Evolutionary conservation across 64 coral and sea anemone species (phyloP).

Genomic region (Dendronephthya gigantea): DNA sequence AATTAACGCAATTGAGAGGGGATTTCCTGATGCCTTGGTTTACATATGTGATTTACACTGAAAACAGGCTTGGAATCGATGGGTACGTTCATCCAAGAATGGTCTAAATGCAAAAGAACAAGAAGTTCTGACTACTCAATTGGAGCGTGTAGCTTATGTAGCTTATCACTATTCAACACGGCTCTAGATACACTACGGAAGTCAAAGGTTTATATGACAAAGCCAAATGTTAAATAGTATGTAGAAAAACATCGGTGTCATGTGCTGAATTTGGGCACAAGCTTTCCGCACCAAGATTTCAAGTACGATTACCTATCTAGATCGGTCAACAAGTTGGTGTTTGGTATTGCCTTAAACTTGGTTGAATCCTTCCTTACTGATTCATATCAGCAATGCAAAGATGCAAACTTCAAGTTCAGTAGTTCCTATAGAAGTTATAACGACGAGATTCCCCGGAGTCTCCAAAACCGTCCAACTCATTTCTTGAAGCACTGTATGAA

Average conservation of each 20-base stretch:
- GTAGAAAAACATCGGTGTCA: background rate
- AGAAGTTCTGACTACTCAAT: background rate
- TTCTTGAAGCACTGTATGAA: conserved; percentile 42
- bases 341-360: background rate
- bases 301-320: background rate
- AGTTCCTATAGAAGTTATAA: conserved; percentile 17
- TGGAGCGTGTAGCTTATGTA: conserved; percentile 25
- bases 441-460: background rate
- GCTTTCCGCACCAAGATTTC: background rate
- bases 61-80: conserved; percentile 19
- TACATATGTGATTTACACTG: conserved; percentile 52
- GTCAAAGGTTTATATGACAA: conserved; percentile 21
- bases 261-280: background rate
- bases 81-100: conserved; percentile 27
- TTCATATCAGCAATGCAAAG: background rate
- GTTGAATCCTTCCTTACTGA: conserved; percentile 16
- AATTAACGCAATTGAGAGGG: conserved; percentile 42
- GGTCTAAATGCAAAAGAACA: conserved; percentile 22
- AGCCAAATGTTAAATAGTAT: background rate
- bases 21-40: conserved; percentile 16
- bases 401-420: conserved; percentile 21
- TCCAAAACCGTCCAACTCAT: conserved; percentile 25
- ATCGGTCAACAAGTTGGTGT: background rate
- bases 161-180: background rate
- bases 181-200: conserved; percentile 9